Evolutionary conservation across 2,888 invertebrate genomes (phyloP).

Genomic region (Drosophila antonietae): DNA sequence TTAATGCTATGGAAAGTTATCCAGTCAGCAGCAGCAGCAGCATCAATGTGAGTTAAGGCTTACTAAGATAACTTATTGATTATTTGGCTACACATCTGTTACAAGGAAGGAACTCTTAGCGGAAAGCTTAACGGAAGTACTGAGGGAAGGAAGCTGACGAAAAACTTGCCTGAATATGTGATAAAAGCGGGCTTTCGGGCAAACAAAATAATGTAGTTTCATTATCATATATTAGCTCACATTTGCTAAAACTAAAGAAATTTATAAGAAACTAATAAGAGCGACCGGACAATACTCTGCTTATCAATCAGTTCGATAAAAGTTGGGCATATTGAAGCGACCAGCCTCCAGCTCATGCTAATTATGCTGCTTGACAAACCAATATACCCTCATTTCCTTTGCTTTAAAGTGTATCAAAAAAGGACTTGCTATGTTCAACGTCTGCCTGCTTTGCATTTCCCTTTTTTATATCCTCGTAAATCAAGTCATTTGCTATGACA

Average conservation of each 20-base stretch:
- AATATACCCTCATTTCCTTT: not conserved
- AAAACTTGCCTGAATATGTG: constrained; percentile 14
- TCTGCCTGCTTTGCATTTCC: constrained; percentile 45
- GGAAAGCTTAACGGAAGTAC: constrained; percentile 59
- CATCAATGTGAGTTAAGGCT: constrained; percentile 3
- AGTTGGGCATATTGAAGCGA: not conserved
- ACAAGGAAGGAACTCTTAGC: constrained; percentile 41
- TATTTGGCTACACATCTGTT: constrained; percentile 65
- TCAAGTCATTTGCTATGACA: constrained; percentile 57
- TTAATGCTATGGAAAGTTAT: constrained; percentile 69
- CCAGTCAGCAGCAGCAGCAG: constrained; percentile 20
- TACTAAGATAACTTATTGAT: constrained; percentile 69
- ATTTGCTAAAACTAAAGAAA: constrained; percentile 64
- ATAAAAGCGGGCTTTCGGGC: constrained; percentile 23
- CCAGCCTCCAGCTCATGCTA: too few relatives aligned
- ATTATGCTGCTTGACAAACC: not conserved
- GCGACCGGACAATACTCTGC: not conserved
- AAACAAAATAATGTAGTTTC: constrained; percentile 53
- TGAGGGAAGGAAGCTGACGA: constrained; percentile 12
- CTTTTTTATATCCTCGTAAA: constrained; percentile 66
- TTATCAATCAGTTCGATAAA: too few relatives aligned
- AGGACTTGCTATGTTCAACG: not conserved
- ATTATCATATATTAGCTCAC: constrained; percentile 70
- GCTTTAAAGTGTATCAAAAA: not conserved
- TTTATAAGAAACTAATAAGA: not conserved